Conservation (phyloP, 2,888 invertebrate genomes). For the Xestoiulus laeticollis region DNA sequence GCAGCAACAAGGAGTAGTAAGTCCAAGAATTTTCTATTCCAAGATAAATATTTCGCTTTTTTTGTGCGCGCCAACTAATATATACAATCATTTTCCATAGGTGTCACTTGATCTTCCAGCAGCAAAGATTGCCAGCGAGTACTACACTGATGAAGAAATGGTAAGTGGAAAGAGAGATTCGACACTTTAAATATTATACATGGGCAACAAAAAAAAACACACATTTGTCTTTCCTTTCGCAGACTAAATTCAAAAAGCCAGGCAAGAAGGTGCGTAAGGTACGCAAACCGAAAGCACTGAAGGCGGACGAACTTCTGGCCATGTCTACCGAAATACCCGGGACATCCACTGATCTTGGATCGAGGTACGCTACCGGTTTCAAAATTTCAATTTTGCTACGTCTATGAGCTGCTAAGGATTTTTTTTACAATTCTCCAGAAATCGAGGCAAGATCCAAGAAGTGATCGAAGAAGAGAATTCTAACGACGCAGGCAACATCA, state of each 20-base stretch:
- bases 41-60: slow-evolving; percentile 2
- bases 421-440: background rate
- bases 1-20: slow-evolving; percentile 55
- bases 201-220: background rate
- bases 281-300: slow-evolving; percentile 70
- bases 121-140: slow-evolving; percentile 83
- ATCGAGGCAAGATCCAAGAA: background rate
- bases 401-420: background rate
- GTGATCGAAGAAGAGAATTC: slow-evolving; percentile 44
- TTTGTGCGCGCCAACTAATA: slow-evolving; percentile 18
- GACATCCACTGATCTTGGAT: slow-evolving; percentile 50
- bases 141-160: slow-evolving; percentile 84
- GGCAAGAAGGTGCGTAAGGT: slow-evolving; percentile 75
- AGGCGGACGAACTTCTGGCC: slow-evolving; percentile 75
- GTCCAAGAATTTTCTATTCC: slow-evolving; percentile 68
- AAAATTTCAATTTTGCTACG: background rate
- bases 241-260: slow-evolving; percentile 85
- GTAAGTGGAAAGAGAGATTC: slow-evolving; percentile 60
- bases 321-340: slow-evolving; percentile 25
- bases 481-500: slow-evolving; percentile 19
- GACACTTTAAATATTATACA: background rate
- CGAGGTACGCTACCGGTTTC: slow-evolving; percentile 39
- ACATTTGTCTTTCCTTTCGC: slow-evolving; percentile 54
- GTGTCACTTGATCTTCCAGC: slow-evolving; percentile 78
- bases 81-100: slow-evolving; percentile 58